phyloP scores from a whole-genome alignment of 2,888 invertebrate species.

The Scaptomyza cyrtandrae region DNA sequence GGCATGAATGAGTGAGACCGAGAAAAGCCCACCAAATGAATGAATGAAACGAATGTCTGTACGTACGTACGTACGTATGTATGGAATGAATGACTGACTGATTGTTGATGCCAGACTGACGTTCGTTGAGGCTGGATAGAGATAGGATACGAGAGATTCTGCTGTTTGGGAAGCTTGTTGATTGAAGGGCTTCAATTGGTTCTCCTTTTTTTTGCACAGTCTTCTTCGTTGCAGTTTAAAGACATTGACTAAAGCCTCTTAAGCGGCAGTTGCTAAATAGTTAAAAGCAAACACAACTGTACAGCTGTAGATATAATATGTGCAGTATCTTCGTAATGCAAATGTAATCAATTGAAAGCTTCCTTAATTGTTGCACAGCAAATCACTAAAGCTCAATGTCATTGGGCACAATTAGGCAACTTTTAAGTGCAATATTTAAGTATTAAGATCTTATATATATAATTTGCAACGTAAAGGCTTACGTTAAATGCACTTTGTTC shows the following conservation, averaged over 20 bases:
- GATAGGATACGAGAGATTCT: conserved; percentile 1
- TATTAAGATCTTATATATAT: background rate
- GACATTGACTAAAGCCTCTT: conserved; percentile 29
- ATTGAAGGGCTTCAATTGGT: conserved; percentile 64
- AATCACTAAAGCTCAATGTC: background rate
- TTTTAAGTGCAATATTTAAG: too few relatives aligned
- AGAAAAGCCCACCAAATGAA: conserved; percentile 32
- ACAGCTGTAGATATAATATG: too few relatives aligned
- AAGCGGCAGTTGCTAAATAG: background rate
- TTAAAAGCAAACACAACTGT: too few relatives aligned
- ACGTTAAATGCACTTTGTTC: background rate
- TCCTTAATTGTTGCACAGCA: background rate
- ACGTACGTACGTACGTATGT: conserved; percentile 11
- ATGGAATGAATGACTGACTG: conserved; percentile 52
- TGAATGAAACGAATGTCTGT: conserved; percentile 27
- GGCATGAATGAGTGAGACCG: conserved; percentile 50
- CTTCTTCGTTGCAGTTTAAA: conserved; percentile 23
- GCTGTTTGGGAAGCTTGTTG: conserved; percentile 36
- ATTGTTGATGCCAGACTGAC: conserved; percentile 49
- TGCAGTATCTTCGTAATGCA: background rate
- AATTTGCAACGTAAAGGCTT: background rate
- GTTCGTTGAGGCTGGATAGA: conserved; percentile 13
- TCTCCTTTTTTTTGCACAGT: conserved; percentile 13
- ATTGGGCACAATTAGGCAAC: background rate
- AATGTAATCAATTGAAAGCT: background rate